A percentile compares a stretch with the other conserved stretches of the same genome.
Conservation (phyloP, 2,797 vertebrate genomes). For the Cheirogaleus major region DNA sequence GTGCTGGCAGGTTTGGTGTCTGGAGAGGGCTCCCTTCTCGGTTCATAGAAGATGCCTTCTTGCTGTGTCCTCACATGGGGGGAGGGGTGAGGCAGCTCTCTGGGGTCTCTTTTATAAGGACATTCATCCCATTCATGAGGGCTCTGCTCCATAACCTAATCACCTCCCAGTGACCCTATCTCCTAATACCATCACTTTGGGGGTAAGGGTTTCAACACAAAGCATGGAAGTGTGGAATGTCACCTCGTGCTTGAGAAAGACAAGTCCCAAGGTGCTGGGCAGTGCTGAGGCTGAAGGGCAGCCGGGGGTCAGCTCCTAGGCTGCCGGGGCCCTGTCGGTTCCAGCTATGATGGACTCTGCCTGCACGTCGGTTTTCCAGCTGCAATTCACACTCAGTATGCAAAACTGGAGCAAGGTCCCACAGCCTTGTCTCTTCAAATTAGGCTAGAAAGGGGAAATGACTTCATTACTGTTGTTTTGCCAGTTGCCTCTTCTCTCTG, state of each 20-base stretch:
- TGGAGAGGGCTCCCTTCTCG: background rate
- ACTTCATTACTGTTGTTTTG: conserved; percentile 68
- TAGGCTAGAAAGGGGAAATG: conserved; percentile 65
- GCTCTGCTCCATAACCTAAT: background rate
- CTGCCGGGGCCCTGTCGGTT: rapidly evolving
- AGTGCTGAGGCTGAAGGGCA: background rate
- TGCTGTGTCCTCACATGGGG: background rate
- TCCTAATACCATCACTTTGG: background rate
- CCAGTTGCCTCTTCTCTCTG: background rate
- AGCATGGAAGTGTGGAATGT: background rate
- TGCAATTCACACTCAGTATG: background rate
- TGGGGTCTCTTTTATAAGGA: background rate
- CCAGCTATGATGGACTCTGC: rapidly evolving
- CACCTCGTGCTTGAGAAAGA: background rate
- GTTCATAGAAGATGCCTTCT: background rate
- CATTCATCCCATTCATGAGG: background rate
- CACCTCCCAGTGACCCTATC: background rate
- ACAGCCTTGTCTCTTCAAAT: conserved; percentile 60
- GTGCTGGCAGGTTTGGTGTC: background rate
- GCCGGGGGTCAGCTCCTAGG: rapidly evolving
- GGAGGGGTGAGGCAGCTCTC: background rate
- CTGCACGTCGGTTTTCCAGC: rapidly evolving
- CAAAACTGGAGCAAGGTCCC: background rate
- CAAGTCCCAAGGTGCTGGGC: rapidly evolving
- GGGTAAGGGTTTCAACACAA: background rate